A percentile compares a stretch with the other conserved stretches of the same genome.
Evolutionary conservation across 2,797 vertebrate species (phyloP).

Genomic region (Crenichthys baileyi): DNA sequence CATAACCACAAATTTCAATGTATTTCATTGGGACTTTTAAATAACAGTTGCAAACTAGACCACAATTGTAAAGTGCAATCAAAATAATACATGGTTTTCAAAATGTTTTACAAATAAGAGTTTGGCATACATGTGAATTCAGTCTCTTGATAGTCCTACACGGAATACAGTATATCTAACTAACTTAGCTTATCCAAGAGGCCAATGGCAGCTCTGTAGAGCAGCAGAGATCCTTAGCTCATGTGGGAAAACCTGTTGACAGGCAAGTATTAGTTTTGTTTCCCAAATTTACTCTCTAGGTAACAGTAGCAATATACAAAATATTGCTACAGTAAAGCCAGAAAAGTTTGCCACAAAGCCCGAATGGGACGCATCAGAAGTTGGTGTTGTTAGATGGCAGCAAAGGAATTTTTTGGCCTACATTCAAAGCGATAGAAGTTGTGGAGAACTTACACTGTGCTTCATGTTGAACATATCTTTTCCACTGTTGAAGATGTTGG

Average conservation of each 20-base stretch:
- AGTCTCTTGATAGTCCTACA: background rate
- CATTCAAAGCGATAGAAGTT: background rate
- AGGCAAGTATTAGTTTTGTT: background rate
- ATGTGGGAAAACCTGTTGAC: background rate
- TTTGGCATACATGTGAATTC: background rate
- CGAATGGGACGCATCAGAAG: background rate
- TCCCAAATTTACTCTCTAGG: background rate
- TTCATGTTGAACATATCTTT: background rate
- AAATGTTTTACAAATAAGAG: background rate
- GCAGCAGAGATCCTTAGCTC: background rate
- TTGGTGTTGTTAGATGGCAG: background rate
- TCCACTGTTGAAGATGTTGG: background rate
- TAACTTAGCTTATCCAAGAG: background rate
- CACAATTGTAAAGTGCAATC: background rate
- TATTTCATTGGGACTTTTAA: background rate
- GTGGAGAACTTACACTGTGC: background rate
- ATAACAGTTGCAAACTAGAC: background rate
- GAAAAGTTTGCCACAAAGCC: background rate
- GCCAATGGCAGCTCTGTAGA: background rate
- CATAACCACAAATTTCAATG: background rate
- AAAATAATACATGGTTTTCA: background rate
- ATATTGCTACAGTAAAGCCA: background rate
- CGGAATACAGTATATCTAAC: background rate
- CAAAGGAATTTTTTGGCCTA: background rate
- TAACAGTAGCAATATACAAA: background rate